These are phyloP conservation scores for Hesperia comma DNA, from an alignment of 2,888 invertebrate genomes.

Conservation along the genomic window DNA sequence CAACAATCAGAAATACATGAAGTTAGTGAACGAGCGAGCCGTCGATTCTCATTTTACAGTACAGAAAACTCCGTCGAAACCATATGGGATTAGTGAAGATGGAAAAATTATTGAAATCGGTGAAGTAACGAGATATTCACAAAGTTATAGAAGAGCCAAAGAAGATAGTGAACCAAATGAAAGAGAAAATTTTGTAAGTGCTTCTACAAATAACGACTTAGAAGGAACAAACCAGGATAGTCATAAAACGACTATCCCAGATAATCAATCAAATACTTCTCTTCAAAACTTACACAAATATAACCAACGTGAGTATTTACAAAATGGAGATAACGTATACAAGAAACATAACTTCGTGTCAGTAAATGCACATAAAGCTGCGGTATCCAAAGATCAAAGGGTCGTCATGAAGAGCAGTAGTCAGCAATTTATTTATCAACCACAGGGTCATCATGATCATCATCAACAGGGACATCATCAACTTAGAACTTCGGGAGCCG, in stretches of 20 bases:
- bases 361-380: conserved; percentile 16
- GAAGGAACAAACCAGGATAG: conserved; percentile 7
- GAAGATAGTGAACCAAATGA: conserved; percentile 3
- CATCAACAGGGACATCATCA: conserved; percentile 20
- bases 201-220: background rate
- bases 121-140: conserved; percentile 1
- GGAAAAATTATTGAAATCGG: conserved; percentile 1
- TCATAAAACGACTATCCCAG: conserved; percentile 12
- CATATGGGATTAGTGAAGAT: conserved; percentile 12
- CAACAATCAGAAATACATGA: conserved; percentile 46
- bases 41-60: conserved; percentile 60
- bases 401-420: conserved; percentile 8
- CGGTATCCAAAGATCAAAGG: conserved; percentile 25
- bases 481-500: conserved; percentile 24
- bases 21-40: conserved; percentile 50
- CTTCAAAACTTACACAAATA: conserved; percentile 1
- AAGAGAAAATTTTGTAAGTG: background rate
- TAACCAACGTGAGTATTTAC: conserved; percentile 11
- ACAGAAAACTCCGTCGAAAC: conserved; percentile 45
- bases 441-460: conserved; percentile 17
- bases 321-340: background rate
- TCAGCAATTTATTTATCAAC: conserved; percentile 4
- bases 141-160: background rate
- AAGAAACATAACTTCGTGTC: conserved; percentile 22
- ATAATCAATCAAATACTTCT: background rate